phyloP scores from a whole-genome alignment of 2,797 vertebrate species.

The Xyrichtys novacula region DNA sequence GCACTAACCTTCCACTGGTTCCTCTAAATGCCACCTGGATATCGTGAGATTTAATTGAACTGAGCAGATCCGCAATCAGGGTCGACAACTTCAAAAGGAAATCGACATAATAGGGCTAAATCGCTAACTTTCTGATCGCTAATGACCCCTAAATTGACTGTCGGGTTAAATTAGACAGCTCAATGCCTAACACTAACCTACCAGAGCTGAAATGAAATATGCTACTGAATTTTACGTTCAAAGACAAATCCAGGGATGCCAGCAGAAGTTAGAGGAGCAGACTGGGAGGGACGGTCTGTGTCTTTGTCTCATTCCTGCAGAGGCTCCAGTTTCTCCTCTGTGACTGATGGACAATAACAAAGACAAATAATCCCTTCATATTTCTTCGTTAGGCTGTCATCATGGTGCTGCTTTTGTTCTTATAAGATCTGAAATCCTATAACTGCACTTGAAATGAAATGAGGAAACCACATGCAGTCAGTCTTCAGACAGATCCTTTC shows the following conservation, averaged over 20 bases:
- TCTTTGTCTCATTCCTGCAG: conserved; percentile 53
- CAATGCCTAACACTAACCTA: conserved; percentile 72
- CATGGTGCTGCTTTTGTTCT: conserved; percentile 14
- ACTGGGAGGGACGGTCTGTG: conserved; percentile 36
- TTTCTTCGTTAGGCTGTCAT: conserved; percentile 54
- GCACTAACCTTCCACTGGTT: conserved; percentile 57
- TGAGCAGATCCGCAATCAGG: conserved; percentile 74
- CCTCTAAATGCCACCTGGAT: conserved; percentile 74
- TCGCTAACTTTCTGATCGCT: conserved; percentile 77
- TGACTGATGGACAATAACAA: conserved; percentile 71
- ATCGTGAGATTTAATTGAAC: conserved; percentile 78
- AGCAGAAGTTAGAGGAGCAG: conserved; percentile 44
- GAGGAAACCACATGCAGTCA: conserved; percentile 39
- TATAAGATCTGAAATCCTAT: conserved; percentile 29
- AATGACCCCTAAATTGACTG: conserved; percentile 81
- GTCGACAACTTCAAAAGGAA: conserved; percentile 77
- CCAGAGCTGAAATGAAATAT: conserved; percentile 64
- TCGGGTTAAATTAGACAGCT: conserved; percentile 77
- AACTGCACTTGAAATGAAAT: conserved; percentile 39
- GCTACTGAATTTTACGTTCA: conserved; percentile 56
- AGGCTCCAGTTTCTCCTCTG: conserved; percentile 67
- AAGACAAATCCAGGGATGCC: conserved; percentile 32
- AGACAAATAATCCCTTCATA: conserved; percentile 30
- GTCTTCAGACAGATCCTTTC: neutral
- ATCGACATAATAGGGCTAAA: conserved; percentile 78